Evolutionary conservation across 2,888 invertebrate species (phyloP).

Genomic region (Zygogramma bicolorata): DNA sequence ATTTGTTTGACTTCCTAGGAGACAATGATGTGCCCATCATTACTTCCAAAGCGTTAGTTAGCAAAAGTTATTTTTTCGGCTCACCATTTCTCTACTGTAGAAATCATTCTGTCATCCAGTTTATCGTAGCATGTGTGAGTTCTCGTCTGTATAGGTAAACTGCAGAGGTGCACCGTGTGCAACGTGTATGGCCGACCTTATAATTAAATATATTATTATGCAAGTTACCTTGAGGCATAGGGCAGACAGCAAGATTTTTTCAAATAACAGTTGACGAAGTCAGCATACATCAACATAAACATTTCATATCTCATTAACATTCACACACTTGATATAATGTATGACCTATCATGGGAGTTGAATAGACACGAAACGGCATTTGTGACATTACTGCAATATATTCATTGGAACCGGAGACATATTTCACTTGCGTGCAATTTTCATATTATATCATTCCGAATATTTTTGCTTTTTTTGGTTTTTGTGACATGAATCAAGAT

Average conservation of each 20-base stretch:
- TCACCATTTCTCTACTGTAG: too few relatives aligned
- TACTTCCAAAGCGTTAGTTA: too few relatives aligned
- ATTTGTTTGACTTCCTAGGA: too few relatives aligned
- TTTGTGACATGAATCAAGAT: neutral
- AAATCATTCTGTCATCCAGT: too few relatives aligned
- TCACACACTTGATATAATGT: neutral
- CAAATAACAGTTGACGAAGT: neutral
- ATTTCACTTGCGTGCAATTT: neutral
- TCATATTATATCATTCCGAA: neutral
- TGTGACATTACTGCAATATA: neutral
- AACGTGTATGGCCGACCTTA: too few relatives aligned
- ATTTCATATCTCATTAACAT: neutral
- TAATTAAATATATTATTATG: too few relatives aligned
- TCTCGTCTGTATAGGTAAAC: too few relatives aligned
- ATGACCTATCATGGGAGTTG: neutral
- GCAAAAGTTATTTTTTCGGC: too few relatives aligned
- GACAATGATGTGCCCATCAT: too few relatives aligned
- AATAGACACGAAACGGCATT: neutral
- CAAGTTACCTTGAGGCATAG: neutral
- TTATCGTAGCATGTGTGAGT: too few relatives aligned
- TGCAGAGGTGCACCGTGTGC: too few relatives aligned
- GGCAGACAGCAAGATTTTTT: neutral
- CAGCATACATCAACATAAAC: neutral
- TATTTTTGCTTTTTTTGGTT: neutral
- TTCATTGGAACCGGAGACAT: conserved; percentile 15